Conservation (phyloP, 2,888 invertebrate genomes). For the Piscicola geometra region DNA sequence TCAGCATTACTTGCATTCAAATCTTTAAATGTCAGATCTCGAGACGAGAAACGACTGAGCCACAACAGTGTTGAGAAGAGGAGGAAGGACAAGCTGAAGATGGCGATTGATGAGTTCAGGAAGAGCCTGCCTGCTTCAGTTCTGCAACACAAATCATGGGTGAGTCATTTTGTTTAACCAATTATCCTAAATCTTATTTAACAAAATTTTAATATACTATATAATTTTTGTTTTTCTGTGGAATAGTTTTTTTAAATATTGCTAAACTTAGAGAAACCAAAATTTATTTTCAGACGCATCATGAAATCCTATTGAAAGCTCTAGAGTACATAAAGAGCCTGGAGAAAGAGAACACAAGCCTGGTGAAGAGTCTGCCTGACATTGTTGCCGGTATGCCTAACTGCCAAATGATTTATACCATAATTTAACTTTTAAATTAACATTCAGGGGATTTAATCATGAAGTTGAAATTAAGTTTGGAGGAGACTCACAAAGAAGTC, state of each 20-base stretch:
- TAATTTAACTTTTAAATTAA: neutral
- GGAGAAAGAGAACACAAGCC: conserved; percentile 22
- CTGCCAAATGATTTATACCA: neutral
- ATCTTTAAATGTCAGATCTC: neutral
- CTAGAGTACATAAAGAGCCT: conserved; percentile 26
- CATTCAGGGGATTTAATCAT: conserved; percentile 20
- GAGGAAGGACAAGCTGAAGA: conserved; percentile 30
- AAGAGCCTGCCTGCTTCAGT: conserved; percentile 16
- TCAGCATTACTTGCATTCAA: no score
- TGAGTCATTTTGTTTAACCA: neutral
- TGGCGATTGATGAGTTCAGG: conserved; percentile 31
- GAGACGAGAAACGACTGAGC: conserved; percentile 10
- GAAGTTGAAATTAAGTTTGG: conserved; percentile 20
- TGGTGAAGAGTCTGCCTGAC: conserved; percentile 1
- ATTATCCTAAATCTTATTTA: neutral
- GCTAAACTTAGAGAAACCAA: neutral
- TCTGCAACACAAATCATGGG: conserved; percentile 20
- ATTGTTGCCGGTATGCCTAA: neutral
- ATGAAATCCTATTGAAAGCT: conserved; percentile 32
- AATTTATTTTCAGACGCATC: conserved; percentile 25
- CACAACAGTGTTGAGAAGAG: conserved; percentile 31
- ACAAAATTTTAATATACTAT: neutral
- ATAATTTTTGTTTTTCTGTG: no score
- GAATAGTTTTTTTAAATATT: neutral
- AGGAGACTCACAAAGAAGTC: conserved; percentile 26